Evolutionary conservation across 2,113 vertebrate genomes (phyloP), one percentile per base, ranked within the genome.

Genomic region (Potamarius usumacintae): DNA sequence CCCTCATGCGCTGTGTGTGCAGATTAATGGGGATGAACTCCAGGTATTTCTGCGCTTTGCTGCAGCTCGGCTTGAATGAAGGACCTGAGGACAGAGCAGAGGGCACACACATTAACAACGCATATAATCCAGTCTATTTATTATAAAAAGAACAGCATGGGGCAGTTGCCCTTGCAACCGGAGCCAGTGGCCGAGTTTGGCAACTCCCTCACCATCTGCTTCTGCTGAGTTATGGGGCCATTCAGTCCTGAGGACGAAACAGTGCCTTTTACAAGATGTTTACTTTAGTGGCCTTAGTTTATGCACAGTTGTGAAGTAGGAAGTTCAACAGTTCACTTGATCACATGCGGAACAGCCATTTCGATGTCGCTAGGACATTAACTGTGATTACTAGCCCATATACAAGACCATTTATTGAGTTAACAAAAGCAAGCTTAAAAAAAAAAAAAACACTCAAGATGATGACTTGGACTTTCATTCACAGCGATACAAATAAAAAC

Each of bases 1-100:
- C 97, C 0, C 96, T 96, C 98, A 99, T 99, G 92, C 98, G 95
- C 92, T 99, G 98, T 67, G 98, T 96, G 94, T 99, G 98, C 85
- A 99, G 93, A 94, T 99, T 99, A 94, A 99, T 93, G 60, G 98
- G 98, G 93, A 99, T 96, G 94, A 99, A 99, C 94, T 99, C 97
- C 92, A 99, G 93, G 53, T 95, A 97, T 92, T 98, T 99, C 93
- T 99, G 97, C 90, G 96, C 97, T 96, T 99, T 99, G 94, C 96
- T 98, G 93, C 97, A 98, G 94, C 98, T 99, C 85, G 97, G 97
- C 94, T 99, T 99, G 93, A 99, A 99, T 52, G 96, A 97, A 67
- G 96, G 96, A 90, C 97, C 98, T 99, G 90, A 83, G 90, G 94
- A 91, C 90, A 85, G 90, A 89, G 74, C 52, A 71, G 53, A 77